Conservation (phyloP, 2,113 vertebrate species). For the Petroica traversi region DNA sequence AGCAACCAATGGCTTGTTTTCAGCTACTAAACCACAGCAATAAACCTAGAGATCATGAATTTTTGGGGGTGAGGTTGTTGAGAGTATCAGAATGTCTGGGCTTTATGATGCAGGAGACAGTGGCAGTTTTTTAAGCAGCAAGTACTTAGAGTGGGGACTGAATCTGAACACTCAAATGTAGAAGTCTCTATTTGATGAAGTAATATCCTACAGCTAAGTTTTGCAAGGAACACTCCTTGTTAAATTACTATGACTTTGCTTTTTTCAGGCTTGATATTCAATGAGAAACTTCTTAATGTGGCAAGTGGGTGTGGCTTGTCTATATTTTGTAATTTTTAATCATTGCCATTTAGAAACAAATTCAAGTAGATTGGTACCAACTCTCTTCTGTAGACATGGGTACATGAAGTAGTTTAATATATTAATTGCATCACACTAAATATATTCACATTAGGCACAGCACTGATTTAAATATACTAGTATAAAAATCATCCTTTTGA, state of each 20-base stretch:
- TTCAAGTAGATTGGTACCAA: not conserved
- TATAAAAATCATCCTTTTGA: not conserved
- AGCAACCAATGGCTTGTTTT: not conserved
- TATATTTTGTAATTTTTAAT: not conserved
- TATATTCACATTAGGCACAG: not conserved
- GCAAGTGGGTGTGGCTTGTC: not conserved
- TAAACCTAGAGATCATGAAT: not conserved
- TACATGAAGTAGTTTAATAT: not conserved
- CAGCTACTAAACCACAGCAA: not conserved
- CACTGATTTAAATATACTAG: not conserved
- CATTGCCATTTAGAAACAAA: not conserved
- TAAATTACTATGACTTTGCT: not conserved
- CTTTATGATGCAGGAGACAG: not conserved
- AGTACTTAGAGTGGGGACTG: not conserved
- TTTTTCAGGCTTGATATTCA: not conserved
- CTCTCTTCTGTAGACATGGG: not conserved
- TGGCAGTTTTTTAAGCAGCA: not conserved
- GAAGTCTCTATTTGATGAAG: not conserved
- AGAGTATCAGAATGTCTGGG: not conserved
- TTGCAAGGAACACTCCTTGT: not conserved
- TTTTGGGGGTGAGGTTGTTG: not conserved
- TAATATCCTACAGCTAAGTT: not conserved
- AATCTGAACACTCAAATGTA: not conserved
- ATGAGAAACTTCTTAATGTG: not conserved
- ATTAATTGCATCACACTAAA: not conserved